Evolutionary conservation across 2,888 invertebrate genomes (phyloP).

Genomic region (Auanema sp.): DNA sequence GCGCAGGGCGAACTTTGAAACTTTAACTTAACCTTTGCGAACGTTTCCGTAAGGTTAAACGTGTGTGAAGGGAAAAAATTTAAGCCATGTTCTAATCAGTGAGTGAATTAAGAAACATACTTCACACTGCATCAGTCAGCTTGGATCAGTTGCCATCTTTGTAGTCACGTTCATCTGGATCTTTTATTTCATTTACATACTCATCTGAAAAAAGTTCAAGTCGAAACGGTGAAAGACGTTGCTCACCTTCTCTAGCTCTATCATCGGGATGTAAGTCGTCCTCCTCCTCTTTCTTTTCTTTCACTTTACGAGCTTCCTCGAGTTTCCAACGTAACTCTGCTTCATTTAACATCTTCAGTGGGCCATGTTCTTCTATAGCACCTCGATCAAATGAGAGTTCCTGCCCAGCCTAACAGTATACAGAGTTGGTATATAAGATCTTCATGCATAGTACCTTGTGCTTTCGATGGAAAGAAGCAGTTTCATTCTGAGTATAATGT

Average conservation of each 20-base stretch:
- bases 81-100: too few species aligned
- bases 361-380: slow-evolving; percentile 14
- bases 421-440: neutral
- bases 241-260: slow-evolving; percentile 12
- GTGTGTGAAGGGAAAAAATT: too few species aligned
- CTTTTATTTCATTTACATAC: slow-evolving; percentile 44
- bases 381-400: slow-evolving; percentile 37
- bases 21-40: too few species aligned
- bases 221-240: neutral
- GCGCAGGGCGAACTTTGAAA: too few species aligned
- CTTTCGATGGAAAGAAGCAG: slow-evolving; percentile 46
- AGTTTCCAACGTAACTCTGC: slow-evolving; percentile 11
- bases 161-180: slow-evolving; percentile 53
- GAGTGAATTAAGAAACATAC: too few species aligned
- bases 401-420: slow-evolving; percentile 27
- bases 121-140: neutral
- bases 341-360: slow-evolving; percentile 6
- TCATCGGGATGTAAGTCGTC: slow-evolving; percentile 20
- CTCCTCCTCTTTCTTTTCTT: slow-evolving; percentile 6
- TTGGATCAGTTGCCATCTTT: slow-evolving; percentile 37
- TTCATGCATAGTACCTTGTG: slow-evolving; percentile 29
- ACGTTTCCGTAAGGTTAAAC: too few species aligned
- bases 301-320: neutral
- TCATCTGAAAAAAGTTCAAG: slow-evolving; percentile 30
- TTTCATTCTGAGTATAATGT: slow-evolving; percentile 49